These are phyloP conservation scores for Albula goreensis DNA, from an alignment of 2,113 vertebrate species.

Conservation along the genomic window DNA sequence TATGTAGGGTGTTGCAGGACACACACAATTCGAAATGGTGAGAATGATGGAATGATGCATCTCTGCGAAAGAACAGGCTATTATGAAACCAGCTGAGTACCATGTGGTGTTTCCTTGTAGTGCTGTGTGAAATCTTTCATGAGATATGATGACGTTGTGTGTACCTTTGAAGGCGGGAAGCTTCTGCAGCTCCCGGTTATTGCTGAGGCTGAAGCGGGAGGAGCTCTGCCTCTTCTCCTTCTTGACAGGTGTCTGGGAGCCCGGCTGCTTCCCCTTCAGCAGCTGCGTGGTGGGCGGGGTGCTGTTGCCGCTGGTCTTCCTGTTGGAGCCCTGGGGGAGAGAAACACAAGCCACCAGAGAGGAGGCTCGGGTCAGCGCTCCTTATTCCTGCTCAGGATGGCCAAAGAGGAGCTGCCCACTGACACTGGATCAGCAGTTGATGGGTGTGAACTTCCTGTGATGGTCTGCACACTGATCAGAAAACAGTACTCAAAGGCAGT, in stretches of 20 bases:
- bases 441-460: background rate
- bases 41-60: background rate
- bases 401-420: background rate
- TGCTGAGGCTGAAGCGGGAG: slow-evolving; percentile 83
- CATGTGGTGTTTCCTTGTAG: background rate
- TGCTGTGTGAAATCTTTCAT: background rate
- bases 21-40: too few relatives aligned
- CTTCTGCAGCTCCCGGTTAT: slow-evolving; percentile 88
- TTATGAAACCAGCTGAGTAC: background rate
- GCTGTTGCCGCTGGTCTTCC: slow-evolving; percentile 70
- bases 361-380: slow-evolving; percentile 49
- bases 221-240: slow-evolving; percentile 87
- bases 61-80: background rate
- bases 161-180: slow-evolving; percentile 84
- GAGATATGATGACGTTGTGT: background rate
- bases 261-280: slow-evolving; percentile 83
- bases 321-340: slow-evolving; percentile 73
- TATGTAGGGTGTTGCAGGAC: too few relatives aligned
- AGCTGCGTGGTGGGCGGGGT: slow-evolving; percentile 72
- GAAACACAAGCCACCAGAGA: slow-evolving; percentile 45
- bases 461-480: background rate
- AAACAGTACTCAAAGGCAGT: background rate
- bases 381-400: background rate
- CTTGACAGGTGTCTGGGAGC: slow-evolving; percentile 75
- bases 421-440: background rate